phyloP scores from a whole-genome alignment of 2,113 vertebrate species.

The Nibea coibor region DNA sequence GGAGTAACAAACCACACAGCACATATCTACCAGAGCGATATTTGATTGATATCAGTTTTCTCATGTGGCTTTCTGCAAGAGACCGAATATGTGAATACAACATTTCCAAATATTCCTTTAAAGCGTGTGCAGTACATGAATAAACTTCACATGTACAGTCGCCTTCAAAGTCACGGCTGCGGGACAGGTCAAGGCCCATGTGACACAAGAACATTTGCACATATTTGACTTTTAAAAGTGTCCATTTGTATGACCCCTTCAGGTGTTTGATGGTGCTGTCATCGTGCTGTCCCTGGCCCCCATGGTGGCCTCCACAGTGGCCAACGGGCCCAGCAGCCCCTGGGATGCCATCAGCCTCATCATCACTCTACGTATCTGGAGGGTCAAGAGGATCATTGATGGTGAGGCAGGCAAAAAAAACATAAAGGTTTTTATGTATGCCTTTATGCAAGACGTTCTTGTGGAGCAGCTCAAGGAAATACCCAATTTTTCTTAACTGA shows the following conservation, averaged over 20 bases:
- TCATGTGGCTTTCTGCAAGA: background rate
- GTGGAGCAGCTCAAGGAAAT: conserved; percentile 12
- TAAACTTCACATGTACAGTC: background rate
- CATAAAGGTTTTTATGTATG: background rate
- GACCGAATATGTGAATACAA: background rate
- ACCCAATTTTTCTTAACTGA: background rate
- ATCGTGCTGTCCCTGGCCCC: conserved; percentile 98
- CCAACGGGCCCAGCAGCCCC: conserved; percentile 97
- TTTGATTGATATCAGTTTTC: background rate
- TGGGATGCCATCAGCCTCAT: conserved; percentile 99
- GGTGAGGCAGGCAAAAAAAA: conserved; percentile 83
- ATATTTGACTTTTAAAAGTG: background rate
- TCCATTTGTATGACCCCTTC: conserved; percentile 6
- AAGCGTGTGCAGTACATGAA: background rate
- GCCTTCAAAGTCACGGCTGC: background rate
- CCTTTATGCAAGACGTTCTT: background rate
- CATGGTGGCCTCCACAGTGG: conserved; percentile 99
- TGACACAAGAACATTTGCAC: background rate
- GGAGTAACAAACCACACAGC: background rate
- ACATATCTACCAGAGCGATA: background rate
- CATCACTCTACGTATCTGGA: conserved; percentile 96
- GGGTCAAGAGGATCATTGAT: conserved; percentile 97
- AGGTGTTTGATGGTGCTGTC: conserved; percentile 98
- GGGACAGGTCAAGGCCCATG: background rate
- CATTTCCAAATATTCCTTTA: background rate